Percentiles rank a stretch among this genome's conserved stretches.
Evolutionary conservation across 92 coral and sea anemone species (phyloP).

Genomic region (Epizoanthus illoricatus): DNA sequence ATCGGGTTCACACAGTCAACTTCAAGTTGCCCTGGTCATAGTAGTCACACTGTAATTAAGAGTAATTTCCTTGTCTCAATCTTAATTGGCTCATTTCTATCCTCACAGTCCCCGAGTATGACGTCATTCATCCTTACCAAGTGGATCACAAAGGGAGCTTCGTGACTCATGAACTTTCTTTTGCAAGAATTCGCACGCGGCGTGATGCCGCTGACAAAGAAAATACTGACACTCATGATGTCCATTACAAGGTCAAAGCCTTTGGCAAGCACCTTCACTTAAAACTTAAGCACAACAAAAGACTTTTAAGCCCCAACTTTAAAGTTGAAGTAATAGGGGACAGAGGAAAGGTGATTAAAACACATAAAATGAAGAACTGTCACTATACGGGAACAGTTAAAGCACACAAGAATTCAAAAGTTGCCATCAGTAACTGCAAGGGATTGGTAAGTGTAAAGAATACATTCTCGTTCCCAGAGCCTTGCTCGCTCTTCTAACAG

Average conservation of each 20-base stretch:
- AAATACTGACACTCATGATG: slow-evolving; percentile 47
- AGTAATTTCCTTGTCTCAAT: neutral
- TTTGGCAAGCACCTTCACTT: slow-evolving; percentile 85
- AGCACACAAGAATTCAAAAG: slow-evolving; percentile 64
- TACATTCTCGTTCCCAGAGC: too few relatives aligned
- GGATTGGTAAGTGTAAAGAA: slow-evolving; percentile 74
- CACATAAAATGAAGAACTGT: slow-evolving; percentile 85
- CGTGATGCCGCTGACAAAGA: slow-evolving; percentile 49
- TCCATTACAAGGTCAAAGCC: slow-evolving; percentile 83
- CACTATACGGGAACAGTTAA: slow-evolving; percentile 83
- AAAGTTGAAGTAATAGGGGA: slow-evolving; percentile 87
- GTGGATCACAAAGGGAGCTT: slow-evolving; percentile 75
- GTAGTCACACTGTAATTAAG: neutral
- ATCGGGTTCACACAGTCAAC: neutral
- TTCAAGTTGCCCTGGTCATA: neutral
- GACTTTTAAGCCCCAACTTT: slow-evolving; percentile 78
- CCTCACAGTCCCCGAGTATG: slow-evolving; percentile 86
- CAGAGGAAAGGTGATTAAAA: slow-evolving; percentile 75
- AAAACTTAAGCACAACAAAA: slow-evolving; percentile 75
- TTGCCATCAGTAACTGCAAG: slow-evolving; percentile 85
- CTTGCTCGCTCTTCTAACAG: too few relatives aligned
- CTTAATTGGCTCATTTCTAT: neutral
- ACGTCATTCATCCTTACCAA: slow-evolving; percentile 78
- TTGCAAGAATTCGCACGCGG: slow-evolving; percentile 80
- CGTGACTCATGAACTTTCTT: slow-evolving; percentile 80